Evolutionary conservation across 92 coral and sea anemone species (phyloP), one percentile per base, ranked within the genome.

Genomic region (Porites divaricata): DNA sequence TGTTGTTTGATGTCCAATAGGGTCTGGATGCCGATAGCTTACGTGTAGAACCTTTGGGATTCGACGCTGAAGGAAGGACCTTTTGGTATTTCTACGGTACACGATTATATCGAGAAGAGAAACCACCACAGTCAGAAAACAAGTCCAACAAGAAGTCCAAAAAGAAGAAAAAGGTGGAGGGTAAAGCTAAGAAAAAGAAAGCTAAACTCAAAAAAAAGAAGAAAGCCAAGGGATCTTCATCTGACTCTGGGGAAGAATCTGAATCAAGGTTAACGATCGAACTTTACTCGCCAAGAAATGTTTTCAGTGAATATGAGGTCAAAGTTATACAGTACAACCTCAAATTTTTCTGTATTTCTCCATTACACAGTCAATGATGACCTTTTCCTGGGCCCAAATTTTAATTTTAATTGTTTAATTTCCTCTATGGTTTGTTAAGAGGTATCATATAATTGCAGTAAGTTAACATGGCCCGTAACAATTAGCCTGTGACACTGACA

Each of bases 71-170:
- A 23, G 94, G 95, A 12, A 91, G 91, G 56, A 92, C 89, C 16
- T 96, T 88, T 81, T 96, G 99, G 99, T 96, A 96, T 67, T 96
- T 96, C 74, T 96, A 94, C 58, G 99, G 99, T 35, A 96, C 99
- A 20, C 90, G 99, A 21, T 86, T 96, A 70, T 96, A 96, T 69
- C 91, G 92, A 54, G 99, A 96, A 65, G 85, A 88, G 65, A 90
- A 91, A 21, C 83, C 83, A 9, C 69, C 64, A 24, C 87, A 74
- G 50, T 83, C 84, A 24, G 96, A 89, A 64, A 92, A 90, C 78
- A 90, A 79, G 67, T 89, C 92, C 35, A 96, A 95, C 81, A 91
- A 87, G 51, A 86, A 85, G 67, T 81, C 76, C 15, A 94, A 89
- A 70, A 88, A 90, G 67, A 95, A 92, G 89, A 96, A 88, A 41